A percentile compares a stretch with the other conserved stretches of the same genome.
phyloP scores from a whole-genome alignment of 1,140 invertebrate species.

The Pomacea maculata region DNA sequence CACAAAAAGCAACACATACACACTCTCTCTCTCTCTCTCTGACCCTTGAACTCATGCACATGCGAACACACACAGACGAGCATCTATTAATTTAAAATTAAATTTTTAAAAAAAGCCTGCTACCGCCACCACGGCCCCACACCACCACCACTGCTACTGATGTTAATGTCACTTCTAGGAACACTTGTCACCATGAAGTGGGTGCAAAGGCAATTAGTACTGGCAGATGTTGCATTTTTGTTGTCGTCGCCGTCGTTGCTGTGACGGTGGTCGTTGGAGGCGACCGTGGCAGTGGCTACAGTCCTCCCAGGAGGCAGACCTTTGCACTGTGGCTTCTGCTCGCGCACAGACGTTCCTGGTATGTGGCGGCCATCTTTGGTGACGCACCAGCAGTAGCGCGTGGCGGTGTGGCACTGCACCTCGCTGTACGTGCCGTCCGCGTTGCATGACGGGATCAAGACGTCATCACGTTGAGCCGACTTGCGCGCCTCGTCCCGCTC shows the following conservation, averaged over 20 bases:
- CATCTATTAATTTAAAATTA: no score
- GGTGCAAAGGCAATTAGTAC: no score
- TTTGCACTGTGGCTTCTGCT: slow-evolving; percentile 76
- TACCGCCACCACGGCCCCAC: no score
- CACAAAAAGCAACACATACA: not conserved
- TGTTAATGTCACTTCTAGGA: no score
- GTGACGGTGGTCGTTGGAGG: not conserved
- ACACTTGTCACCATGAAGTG: no score
- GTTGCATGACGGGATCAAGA: slow-evolving; percentile 75
- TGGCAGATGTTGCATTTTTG: no score
- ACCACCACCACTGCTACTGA: no score
- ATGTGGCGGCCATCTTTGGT: slow-evolving; percentile 81
- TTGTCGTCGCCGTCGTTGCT: no score
- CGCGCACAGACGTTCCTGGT: slow-evolving; percentile 77
- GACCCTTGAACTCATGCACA: not conserved
- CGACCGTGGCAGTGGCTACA: not conserved
- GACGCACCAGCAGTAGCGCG: slow-evolving; percentile 86
- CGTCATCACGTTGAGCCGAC: slow-evolving; percentile 38
- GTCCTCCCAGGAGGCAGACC: slow-evolving; percentile 27
- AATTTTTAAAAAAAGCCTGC: no score
- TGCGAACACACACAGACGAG: not conserved
- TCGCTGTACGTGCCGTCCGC: slow-evolving; percentile 82
- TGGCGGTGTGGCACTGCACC: slow-evolving; percentile 82
- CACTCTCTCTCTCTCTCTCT: not conserved
- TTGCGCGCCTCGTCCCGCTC: slow-evolving; percentile 48